These are phyloP conservation scores for Zalophus californianus DNA, from an alignment of 2,797 vertebrate genomes.

Conservation along the genomic window DNA sequence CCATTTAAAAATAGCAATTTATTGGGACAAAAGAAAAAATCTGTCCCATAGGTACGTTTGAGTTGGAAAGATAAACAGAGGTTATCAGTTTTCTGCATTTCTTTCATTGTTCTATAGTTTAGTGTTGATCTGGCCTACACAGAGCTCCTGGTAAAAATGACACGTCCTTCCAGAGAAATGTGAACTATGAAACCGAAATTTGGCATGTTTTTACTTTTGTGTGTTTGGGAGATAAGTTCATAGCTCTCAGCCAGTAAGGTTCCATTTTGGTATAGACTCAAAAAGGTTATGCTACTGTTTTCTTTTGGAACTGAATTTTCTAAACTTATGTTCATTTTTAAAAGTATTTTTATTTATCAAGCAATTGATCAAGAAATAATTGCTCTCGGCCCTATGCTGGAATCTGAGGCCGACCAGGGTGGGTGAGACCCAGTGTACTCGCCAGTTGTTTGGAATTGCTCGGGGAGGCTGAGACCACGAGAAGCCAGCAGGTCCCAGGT, in stretches of 20 bases:
- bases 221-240: background rate
- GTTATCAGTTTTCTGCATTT: background rate
- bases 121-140: background rate
- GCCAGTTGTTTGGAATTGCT: background rate
- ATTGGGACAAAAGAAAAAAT: background rate
- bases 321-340: background rate
- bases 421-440: background rate
- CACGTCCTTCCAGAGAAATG: background rate
- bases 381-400: background rate
- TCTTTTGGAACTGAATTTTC: background rate
- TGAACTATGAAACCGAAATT: background rate
- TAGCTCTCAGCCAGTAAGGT: background rate
- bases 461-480: background rate
- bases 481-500: background rate
- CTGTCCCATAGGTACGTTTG: background rate
- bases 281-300: background rate
- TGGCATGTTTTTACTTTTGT: background rate
- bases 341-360: slow-evolving; percentile 40
- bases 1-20: background rate
- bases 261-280: background rate
- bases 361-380: background rate
- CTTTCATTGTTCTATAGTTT: slow-evolving; percentile 10
- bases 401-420: background rate
- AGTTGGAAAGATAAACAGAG: slow-evolving; percentile 13
- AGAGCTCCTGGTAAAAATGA: slow-evolving; percentile 34